phyloP scores from a whole-genome alignment of 2,113 vertebrate species.

The Vicugna pacos region DNA sequence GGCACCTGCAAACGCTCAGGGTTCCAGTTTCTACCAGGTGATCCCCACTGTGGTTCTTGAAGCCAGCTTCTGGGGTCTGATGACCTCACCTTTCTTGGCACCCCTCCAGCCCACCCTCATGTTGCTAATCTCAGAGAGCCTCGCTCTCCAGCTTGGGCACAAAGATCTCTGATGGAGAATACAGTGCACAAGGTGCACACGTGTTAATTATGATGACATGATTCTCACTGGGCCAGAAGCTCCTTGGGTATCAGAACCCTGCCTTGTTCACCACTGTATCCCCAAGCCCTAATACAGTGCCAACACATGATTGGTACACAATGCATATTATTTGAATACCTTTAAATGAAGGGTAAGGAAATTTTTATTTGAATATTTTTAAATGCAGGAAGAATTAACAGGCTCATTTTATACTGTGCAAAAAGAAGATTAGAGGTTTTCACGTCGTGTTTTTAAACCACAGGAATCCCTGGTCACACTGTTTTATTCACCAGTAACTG shows the following conservation, averaged over 20 bases:
- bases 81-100: neutral
- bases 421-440: neutral
- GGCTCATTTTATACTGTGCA: neutral
- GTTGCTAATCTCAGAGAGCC: neutral
- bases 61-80: neutral
- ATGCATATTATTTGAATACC: neutral
- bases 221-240: neutral
- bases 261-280: neutral
- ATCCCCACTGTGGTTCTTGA: neutral
- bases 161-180: neutral
- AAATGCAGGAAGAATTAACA: neutral
- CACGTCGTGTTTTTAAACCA: neutral
- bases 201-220: neutral
- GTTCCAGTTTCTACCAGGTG: neutral
- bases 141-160: neutral
- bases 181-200: too few species aligned
- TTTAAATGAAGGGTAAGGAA: neutral
- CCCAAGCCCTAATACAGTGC: neutral
- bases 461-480: neutral
- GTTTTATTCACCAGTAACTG: neutral
- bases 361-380: constrained; percentile 12
- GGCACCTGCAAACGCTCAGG: too few species aligned
- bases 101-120: neutral
- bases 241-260: neutral
- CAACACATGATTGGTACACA: too few species aligned